Evolutionary conservation across 2,113 vertebrate genomes (phyloP).

Genomic region (Micromys minutus): DNA sequence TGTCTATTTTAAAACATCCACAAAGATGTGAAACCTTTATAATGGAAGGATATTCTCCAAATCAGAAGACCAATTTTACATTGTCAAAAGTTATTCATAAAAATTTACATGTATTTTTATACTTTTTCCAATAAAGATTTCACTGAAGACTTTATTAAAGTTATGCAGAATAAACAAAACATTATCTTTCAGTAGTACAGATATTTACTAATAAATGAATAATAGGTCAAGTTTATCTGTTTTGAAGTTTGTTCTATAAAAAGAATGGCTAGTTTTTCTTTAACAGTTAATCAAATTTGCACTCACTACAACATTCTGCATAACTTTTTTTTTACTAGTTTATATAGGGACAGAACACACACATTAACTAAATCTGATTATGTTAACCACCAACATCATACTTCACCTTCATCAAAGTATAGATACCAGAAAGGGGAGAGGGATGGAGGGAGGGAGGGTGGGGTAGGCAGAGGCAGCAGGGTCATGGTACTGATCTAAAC

Average conservation of each 20-base stretch:
- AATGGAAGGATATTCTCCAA: slow-evolving; percentile 72
- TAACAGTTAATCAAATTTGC: slow-evolving; percentile 37
- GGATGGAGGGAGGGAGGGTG: slow-evolving; percentile 47
- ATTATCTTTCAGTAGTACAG: slow-evolving; percentile 9
- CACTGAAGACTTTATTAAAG: slow-evolving; percentile 79
- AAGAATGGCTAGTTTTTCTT: slow-evolving; percentile 35
- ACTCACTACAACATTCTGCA: slow-evolving; percentile 79
- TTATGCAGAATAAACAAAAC: slow-evolving; percentile 82
- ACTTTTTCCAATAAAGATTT: slow-evolving; percentile 87
- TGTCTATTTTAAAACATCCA: slow-evolving; percentile 82
- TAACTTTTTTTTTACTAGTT: slow-evolving; percentile 77
- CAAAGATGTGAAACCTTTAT: slow-evolving; percentile 89
- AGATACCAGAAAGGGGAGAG: slow-evolving; percentile 13
- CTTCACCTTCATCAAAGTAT: slow-evolving; percentile 66
- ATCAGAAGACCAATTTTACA: slow-evolving; percentile 58
- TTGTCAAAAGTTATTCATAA: slow-evolving; percentile 76
- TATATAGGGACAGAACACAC: slow-evolving; percentile 86
- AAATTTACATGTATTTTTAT: slow-evolving; percentile 51
- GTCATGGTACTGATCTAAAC: slow-evolving; percentile 63
- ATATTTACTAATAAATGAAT: slow-evolving; percentile 5
- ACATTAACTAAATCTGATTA: slow-evolving; percentile 81
- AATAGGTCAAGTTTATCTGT: slow-evolving; percentile 2
- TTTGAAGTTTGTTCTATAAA: slow-evolving; percentile 1
- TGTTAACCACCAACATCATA: slow-evolving; percentile 74
- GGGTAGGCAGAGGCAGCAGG: slow-evolving; percentile 66